Percentiles rank a stretch among this genome's conserved stretches.
Evolutionary conservation across 2,113 vertebrate species (phyloP).

Genomic region (Narcine bancroftii): DNA sequence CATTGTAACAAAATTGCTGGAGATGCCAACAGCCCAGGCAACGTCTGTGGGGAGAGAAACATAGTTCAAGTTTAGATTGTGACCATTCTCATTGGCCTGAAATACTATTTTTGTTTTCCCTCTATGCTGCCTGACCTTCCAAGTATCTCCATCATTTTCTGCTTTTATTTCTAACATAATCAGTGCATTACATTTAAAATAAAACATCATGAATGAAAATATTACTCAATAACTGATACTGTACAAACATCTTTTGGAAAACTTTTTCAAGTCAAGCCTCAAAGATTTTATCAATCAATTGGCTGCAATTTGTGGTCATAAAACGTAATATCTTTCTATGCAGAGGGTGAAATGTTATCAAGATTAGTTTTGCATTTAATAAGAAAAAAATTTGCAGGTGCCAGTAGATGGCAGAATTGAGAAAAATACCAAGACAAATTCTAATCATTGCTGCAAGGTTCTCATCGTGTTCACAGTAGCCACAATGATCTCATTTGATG

Average conservation of each 20-base stretch:
- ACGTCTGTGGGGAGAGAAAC: too few relatives aligned
- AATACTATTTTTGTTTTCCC: too few relatives aligned
- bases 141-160: too few relatives aligned
- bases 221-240: not conserved
- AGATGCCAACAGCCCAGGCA: too few relatives aligned
- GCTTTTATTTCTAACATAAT: too few relatives aligned
- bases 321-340: not conserved
- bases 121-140: too few relatives aligned
- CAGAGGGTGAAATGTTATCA: not conserved
- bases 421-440: not conserved
- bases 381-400: not conserved
- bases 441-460: too few relatives aligned
- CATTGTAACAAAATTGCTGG: too few relatives aligned
- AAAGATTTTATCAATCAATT: not conserved
- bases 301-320: not conserved
- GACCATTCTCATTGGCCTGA: too few relatives aligned
- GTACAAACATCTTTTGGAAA: not conserved
- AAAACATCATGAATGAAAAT: not conserved
- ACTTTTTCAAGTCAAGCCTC: not conserved
- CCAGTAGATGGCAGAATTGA: constrained; percentile 20
- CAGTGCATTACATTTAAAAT: not conserved
- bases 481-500: too few relatives aligned
- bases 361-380: not conserved
- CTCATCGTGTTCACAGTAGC: too few relatives aligned
- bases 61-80: too few relatives aligned